Evolutionary conservation across 2,888 invertebrate species (phyloP).

Genomic region (Leucoptera coffeella): DNA sequence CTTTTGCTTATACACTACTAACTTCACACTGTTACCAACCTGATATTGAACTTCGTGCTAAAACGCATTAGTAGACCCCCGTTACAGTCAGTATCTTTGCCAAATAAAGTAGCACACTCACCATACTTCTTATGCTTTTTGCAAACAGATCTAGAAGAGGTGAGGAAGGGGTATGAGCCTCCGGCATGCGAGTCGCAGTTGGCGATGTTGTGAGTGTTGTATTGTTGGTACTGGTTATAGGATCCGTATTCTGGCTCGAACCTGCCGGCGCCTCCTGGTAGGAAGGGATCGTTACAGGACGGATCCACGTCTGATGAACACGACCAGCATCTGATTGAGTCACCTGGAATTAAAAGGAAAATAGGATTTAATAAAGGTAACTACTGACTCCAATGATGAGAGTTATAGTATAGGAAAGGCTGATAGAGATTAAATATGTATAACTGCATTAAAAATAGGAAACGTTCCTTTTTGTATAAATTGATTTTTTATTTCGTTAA

Average conservation of each 20-base stretch:
- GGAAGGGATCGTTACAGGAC: conserved; percentile 69
- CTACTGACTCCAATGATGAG: neutral
- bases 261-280: conserved; percentile 48
- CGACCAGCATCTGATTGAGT: conserved; percentile 66
- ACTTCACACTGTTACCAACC: too few species aligned
- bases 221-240: too few species aligned
- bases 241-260: conserved; percentile 36
- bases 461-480: neutral
- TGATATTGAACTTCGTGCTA: too few species aligned
- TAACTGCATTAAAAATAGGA: neutral
- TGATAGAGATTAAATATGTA: neutral
- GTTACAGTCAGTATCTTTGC: conserved; percentile 1
- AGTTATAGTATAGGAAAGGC: neutral
- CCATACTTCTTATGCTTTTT: conserved; percentile 70
- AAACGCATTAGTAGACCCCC: conserved; percentile 2
- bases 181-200: conserved; percentile 43
- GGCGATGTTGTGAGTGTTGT: too few species aligned
- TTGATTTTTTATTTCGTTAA: neutral
- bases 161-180: conserved; percentile 36
- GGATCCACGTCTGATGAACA: conserved; percentile 68
- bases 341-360: conserved; percentile 41
- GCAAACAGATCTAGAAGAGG: conserved; percentile 58
- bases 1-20: too few species aligned
- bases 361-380: neutral
- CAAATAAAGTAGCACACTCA: conserved; percentile 38